A percentile compares a stretch with the other conserved stretches of the same genome.
These are phyloP conservation scores for Sycophila sp. DNA, from an alignment of 1,140 invertebrate species.

Conservation along the genomic window DNA sequence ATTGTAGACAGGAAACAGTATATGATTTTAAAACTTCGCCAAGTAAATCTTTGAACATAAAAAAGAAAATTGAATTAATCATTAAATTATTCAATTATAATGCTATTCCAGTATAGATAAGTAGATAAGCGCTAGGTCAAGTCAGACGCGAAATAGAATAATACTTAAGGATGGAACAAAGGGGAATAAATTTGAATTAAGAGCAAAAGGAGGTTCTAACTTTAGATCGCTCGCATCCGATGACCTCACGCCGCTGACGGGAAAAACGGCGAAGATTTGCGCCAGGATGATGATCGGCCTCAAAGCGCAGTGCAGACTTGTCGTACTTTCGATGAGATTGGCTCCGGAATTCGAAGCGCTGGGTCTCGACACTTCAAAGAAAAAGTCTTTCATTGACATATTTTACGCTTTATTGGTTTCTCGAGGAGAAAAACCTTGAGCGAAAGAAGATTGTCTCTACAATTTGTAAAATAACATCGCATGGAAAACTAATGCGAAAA, in stretches of 20 bases:
- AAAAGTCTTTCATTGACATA: background rate
- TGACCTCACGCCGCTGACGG: conserved; percentile 59
- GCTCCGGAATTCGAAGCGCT: conserved; percentile 10
- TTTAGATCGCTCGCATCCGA: conserved; percentile 57
- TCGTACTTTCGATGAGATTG: conserved; percentile 29
- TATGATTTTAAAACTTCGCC: conserved; percentile 59
- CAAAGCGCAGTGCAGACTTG: conserved; percentile 60
- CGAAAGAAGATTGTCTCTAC: no score
- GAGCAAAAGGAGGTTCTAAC: conserved; percentile 40
- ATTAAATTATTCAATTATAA: no score
- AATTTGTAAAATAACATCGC: no score
- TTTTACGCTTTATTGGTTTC: background rate
- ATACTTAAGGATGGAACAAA: no score
- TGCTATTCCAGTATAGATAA: no score
- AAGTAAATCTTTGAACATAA: conserved; percentile 57
- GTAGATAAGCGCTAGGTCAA: no score
- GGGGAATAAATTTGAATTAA: background rate
- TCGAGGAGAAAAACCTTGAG: no score
- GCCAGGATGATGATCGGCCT: conserved; percentile 63
- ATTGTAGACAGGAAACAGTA: conserved; percentile 52
- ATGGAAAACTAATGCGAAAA: no score
- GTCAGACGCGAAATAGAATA: no score
- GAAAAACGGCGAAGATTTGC: conserved; percentile 65
- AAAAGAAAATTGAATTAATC: conserved; percentile 26
- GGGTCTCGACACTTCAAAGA: conserved; percentile 8